These are phyloP conservation scores for Sisyra terminalis DNA, from an alignment of 2,888 invertebrate genomes.

Conservation along the genomic window DNA sequence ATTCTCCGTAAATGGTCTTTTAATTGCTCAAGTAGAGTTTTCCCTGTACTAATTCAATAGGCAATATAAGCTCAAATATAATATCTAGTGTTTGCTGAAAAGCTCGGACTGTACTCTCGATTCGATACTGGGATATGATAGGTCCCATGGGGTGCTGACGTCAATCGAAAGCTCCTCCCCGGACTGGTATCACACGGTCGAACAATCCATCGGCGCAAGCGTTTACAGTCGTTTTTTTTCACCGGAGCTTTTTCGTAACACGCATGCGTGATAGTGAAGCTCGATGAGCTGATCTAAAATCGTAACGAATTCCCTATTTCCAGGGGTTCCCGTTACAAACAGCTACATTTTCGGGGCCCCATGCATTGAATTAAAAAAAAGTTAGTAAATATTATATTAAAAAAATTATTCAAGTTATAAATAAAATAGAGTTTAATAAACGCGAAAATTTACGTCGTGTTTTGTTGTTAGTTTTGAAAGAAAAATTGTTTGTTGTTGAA, in stretches of 20 bases:
- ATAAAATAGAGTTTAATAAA: slow-evolving; percentile 1
- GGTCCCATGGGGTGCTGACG: slow-evolving; percentile 8
- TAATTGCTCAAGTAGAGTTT: too few species aligned
- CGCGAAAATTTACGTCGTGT: not conserved
- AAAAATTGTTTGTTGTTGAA: not conserved
- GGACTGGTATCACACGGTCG: not conserved
- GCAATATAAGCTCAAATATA: too few species aligned
- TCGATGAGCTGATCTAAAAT: not conserved
- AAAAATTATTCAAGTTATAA: not conserved
- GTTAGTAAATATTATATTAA: not conserved
- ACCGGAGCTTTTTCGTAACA: not conserved
- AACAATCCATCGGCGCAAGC: slow-evolving; percentile 1
- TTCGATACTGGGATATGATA: slow-evolving; percentile 2
- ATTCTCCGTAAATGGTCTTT: too few species aligned
- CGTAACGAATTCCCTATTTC: slow-evolving; percentile 7
- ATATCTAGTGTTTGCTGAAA: too few species aligned
- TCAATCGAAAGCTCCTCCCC: slow-evolving; percentile 4
- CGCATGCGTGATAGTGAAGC: not conserved
- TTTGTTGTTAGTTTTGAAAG: not conserved
- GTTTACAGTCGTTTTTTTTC: not conserved
- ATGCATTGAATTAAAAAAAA: not conserved
- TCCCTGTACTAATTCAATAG: too few species aligned
- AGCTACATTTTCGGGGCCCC: slow-evolving; percentile 5
- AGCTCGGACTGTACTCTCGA: not conserved
- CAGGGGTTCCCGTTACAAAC: slow-evolving; percentile 7